These are phyloP conservation scores for Columbina picui DNA, from an alignment of 2,113 vertebrate genomes.

Conservation along the genomic window DNA sequence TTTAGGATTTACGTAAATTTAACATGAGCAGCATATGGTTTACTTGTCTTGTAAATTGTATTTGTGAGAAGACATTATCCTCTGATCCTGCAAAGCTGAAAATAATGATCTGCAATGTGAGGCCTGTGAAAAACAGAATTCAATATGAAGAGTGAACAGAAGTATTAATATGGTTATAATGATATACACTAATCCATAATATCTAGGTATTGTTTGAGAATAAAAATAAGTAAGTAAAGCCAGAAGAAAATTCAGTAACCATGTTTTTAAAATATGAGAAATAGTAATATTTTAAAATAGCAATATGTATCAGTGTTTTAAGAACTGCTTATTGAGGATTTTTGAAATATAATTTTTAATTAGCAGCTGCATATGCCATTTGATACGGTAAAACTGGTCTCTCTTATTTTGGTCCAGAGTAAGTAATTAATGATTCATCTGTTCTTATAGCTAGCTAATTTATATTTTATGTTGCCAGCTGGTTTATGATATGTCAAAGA, in stretches of 20 bases:
- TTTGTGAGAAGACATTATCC: background rate
- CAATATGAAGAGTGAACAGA: background rate
- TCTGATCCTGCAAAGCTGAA: background rate
- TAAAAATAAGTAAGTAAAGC: background rate
- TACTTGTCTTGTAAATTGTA: background rate
- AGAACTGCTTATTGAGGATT: background rate
- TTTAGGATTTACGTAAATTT: background rate
- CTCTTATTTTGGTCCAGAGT: conserved; percentile 20
- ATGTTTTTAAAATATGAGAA: background rate
- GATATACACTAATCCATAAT: background rate
- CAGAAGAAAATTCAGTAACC: background rate
- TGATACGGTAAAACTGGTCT: background rate
- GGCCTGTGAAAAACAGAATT: background rate
- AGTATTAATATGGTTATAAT: background rate
- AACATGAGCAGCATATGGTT: background rate
- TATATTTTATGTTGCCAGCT: conserved; percentile 65
- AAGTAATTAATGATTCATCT: conserved; percentile 60
- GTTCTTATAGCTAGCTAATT: conserved; percentile 46
- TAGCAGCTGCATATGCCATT: background rate
- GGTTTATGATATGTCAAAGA: conserved; percentile 28
- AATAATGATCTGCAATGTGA: background rate
- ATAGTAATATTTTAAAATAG: background rate
- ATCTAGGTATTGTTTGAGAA: background rate
- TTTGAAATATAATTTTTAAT: background rate
- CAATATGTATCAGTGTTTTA: background rate